Evolutionary conservation across 2,888 invertebrate genomes (phyloP), one percentile per base, ranked within the genome.

Genomic region (Megalurothrips usitatus): DNA sequence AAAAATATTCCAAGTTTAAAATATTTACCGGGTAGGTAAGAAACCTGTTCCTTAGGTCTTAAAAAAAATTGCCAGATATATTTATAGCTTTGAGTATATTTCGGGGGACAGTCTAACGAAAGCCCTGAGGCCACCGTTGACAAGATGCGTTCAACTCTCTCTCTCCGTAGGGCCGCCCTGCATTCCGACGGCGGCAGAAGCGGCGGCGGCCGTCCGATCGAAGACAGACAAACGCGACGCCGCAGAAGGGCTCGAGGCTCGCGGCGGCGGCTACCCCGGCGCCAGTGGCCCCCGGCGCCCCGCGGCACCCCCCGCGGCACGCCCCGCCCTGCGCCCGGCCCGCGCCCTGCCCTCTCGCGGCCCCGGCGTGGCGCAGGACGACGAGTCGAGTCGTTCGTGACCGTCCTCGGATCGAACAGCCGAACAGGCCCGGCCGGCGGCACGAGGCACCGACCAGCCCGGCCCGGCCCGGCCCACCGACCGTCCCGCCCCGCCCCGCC

Each of bases 371-470:
- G 17, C 58, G 19, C 17, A 17, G 58, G 19, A 58, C 19, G 19
- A n/a, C n/a, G n/a, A n/a, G n/a, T 11, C 68, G 23, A 8, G 23
- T 23, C 68, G 23, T 75, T 75, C 68, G 68, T 75, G 68, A 75
- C 68, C 68, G 68, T 75, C 68, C 68, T 75, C 68, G 68, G 26
- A 75, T 75, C 68, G 68, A 75, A 75, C 68, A 26, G 68, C 26
- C 58, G 17, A 1, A 52, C 19, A 14, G 19, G 19, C 19, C 11
- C 17, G 19, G 58, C 58, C 58, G 17, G 12, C 58, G 14, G n/a
- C 58, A 58, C 58, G 58, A 43, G 19, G 19, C 58, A 58, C 58
- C 58, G 58, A 1, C 52, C 52, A 12, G 52, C 52, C 52, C 52
- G 14, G 9, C 52, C 52, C 49, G 10, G 49, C 14, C 10, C 49